Conservation (phyloP, 1,140 invertebrate genomes). For the Gryon sp. region DNA sequence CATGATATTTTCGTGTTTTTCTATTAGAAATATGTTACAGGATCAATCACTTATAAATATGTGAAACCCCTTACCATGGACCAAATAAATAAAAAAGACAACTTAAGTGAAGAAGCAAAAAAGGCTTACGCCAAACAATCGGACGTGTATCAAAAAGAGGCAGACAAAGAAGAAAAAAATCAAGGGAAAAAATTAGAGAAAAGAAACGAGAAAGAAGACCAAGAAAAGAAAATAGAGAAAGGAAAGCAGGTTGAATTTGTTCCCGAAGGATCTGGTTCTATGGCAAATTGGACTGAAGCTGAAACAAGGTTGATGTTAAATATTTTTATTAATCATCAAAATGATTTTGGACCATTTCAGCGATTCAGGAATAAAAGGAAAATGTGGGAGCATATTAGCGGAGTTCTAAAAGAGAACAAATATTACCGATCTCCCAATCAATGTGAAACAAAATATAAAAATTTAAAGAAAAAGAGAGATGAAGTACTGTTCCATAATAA, state of each 20-base stretch:
- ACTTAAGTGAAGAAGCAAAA: no score
- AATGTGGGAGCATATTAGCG: slow-evolving; percentile 13
- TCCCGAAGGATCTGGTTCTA: slow-evolving; percentile 3
- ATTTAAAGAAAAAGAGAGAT: slow-evolving; percentile 24
- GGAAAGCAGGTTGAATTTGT: neutral
- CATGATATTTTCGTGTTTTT: no score
- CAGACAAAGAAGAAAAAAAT: no score
- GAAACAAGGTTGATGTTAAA: slow-evolving; percentile 6
- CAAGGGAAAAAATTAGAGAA: no score
- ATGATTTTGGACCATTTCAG: slow-evolving; percentile 7
- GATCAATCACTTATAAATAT: no score
- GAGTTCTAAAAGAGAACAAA: neutral
- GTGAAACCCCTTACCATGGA: no score
- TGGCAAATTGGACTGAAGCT: slow-evolving; percentile 3
- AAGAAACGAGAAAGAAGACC: no score
- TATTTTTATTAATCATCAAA: slow-evolving; percentile 3
- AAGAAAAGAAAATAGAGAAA: no score
- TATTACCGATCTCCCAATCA: slow-evolving; percentile 17
- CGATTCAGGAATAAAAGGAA: slow-evolving; percentile 10
- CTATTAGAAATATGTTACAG: no score
- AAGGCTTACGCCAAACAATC: no score
- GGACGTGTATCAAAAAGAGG: no score
- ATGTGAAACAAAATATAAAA: slow-evolving; percentile 22
- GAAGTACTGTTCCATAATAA: slow-evolving; percentile 7
- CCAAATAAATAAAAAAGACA: no score